phyloP scores from a whole-genome alignment of 2,888 invertebrate genomes.

The Apeira syringaria region DNA sequence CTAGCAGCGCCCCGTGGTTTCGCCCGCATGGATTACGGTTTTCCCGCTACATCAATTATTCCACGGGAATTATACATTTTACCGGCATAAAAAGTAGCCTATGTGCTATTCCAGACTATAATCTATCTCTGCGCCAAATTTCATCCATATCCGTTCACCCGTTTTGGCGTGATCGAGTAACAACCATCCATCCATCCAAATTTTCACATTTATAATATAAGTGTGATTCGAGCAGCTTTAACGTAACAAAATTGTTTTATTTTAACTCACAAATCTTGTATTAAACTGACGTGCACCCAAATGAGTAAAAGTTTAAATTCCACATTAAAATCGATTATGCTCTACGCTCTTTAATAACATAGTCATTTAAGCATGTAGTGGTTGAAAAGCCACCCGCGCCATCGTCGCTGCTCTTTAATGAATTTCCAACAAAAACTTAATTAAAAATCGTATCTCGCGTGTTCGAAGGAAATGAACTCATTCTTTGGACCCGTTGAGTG shows the following conservation, averaged over 20 bases:
- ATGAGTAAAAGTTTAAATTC: slow-evolving; percentile 57
- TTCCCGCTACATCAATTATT: no score
- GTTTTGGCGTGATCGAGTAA: no score
- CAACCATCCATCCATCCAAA: no score
- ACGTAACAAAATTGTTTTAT: slow-evolving; percentile 25
- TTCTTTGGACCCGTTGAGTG: slow-evolving; percentile 77
- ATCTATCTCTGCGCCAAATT: no score
- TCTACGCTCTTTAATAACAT: slow-evolving; percentile 72
- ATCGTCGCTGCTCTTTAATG: slow-evolving; percentile 72
- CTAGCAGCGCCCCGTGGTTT: no score
- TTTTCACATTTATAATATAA: no score
- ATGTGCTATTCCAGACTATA: no score
- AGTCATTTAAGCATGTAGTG: slow-evolving; percentile 70
- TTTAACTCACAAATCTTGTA: slow-evolving; percentile 47
- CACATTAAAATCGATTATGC: slow-evolving; percentile 32
- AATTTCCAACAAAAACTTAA: slow-evolving; percentile 83
- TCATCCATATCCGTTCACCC: no score
- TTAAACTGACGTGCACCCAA: slow-evolving; percentile 48
- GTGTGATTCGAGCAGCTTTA: slow-evolving; percentile 16
- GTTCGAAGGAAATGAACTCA: slow-evolving; percentile 83
- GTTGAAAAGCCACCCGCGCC: slow-evolving; percentile 56
- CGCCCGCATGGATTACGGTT: no score
- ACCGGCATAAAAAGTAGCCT: no score
- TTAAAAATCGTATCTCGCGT: slow-evolving; percentile 82
- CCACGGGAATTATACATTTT: no score